Conservation (phyloP, 2,888 invertebrate species). For the Drepanosiphum platanoidis region DNA sequence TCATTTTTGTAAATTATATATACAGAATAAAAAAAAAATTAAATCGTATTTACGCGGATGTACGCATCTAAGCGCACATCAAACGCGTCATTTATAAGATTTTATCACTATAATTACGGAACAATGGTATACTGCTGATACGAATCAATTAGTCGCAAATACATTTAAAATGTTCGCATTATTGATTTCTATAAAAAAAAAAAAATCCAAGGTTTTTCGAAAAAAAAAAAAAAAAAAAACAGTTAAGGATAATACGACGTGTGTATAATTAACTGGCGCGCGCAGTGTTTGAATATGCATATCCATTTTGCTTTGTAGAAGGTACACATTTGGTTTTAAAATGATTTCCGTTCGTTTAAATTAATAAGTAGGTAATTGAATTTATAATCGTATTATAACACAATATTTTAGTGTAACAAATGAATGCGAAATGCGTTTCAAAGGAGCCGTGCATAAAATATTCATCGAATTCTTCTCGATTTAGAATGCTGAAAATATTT, state of each 20-base stretch:
- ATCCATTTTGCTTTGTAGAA: neutral
- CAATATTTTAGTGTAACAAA: neutral
- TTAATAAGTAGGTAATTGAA: neutral
- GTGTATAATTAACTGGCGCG: neutral
- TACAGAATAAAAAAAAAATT: no score
- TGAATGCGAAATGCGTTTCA: neutral
- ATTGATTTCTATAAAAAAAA: neutral
- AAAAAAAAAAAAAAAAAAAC: no score
- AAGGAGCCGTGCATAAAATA: neutral
- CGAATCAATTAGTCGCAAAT: neutral
- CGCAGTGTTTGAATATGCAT: neutral
- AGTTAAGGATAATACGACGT: neutral
- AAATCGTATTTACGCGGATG: no score
- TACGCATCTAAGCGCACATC: no score
- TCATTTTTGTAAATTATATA: no score
- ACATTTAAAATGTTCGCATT: neutral
- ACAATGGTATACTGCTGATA: neutral
- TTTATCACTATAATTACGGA: neutral
- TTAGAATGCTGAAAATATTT: neutral
- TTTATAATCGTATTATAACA: neutral
- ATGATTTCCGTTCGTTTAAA: neutral
- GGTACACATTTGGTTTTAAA: neutral
- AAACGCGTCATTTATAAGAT: neutral
- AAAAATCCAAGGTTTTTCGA: no score
- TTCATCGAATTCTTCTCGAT: neutral